phyloP scores from a whole-genome alignment of 2,888 invertebrate species.

The Pollenia griseotomentosa region DNA sequence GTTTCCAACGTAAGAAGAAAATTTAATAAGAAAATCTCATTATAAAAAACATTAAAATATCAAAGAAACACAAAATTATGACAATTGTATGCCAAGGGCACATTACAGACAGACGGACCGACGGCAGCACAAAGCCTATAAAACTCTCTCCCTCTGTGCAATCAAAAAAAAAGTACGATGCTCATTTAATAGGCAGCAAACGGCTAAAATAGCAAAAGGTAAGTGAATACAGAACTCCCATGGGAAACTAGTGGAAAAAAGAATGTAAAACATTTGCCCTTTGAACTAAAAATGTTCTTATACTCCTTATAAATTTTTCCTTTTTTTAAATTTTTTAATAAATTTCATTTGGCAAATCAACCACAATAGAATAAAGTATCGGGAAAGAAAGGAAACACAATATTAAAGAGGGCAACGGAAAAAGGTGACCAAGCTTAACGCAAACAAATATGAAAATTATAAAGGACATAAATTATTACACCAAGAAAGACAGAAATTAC shows the following conservation, averaged over 20 bases:
- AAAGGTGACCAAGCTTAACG: constrained; percentile 65
- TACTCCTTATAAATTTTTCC: constrained; percentile 37
- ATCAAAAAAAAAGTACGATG: constrained; percentile 58
- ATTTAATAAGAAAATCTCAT: constrained; percentile 80
- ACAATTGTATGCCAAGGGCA: constrained; percentile 72
- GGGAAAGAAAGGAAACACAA: constrained; percentile 2
- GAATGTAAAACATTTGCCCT: constrained; percentile 70
- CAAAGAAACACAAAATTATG: constrained; percentile 78
- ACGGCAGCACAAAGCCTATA: constrained; percentile 43
- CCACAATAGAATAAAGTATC: constrained; percentile 75
- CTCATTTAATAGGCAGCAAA: constrained; percentile 61
- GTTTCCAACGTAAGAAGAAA: constrained; percentile 40
- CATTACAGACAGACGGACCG: constrained; percentile 31
- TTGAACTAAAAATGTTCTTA: constrained; percentile 58
- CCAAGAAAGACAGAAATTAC: constrained; percentile 36
- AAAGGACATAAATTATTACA: constrained; percentile 82
- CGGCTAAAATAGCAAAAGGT: constrained; percentile 65
- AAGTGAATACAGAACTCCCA: constrained; percentile 70
- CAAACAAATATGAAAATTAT: constrained; percentile 76
- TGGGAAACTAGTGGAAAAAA: constrained; percentile 61
- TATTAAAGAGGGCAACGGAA: constrained; percentile 35
- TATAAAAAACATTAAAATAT: constrained; percentile 82
- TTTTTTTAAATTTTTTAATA: constrained; percentile 78
- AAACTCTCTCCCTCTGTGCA: constrained; percentile 42
- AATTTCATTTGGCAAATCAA: constrained; percentile 81